Conservation (phyloP, 2,888 invertebrate species). For the Aspidapion aeneum region DNA sequence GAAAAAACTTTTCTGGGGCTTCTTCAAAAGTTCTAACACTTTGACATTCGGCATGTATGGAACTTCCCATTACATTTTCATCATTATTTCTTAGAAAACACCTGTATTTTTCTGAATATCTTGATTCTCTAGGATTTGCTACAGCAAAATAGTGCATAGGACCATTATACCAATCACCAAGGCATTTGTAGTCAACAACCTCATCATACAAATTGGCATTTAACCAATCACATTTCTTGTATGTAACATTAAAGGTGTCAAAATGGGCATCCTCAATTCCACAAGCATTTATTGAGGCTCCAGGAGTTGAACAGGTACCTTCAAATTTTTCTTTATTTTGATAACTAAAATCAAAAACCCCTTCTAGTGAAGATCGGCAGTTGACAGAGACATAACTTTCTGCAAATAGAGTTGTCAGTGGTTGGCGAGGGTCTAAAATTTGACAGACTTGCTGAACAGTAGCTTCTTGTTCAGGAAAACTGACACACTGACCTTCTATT, state of each 20-base stretch:
- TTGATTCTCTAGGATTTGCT: neutral
- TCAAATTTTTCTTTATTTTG: slow-evolving; percentile 1
- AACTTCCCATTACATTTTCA: neutral
- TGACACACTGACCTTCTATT: neutral
- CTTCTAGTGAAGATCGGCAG: neutral
- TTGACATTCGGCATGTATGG: neutral
- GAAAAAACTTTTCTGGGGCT: neutral
- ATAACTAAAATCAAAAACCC: neutral
- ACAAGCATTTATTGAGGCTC: neutral
- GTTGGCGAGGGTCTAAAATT: neutral
- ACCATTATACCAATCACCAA: slow-evolving; percentile 2
- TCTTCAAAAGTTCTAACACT: neutral
- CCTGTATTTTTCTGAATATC: neutral
- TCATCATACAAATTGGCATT: neutral
- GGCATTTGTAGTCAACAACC: slow-evolving; percentile 1
- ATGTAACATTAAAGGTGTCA: neutral
- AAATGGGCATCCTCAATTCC: neutral
- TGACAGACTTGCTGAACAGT: neutral
- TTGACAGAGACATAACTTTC: neutral
- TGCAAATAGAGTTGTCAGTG: neutral
- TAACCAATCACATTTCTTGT: neutral
- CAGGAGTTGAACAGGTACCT: neutral
- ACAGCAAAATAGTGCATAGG: neutral
- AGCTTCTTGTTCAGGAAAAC: slow-evolving; percentile 1
- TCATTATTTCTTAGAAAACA: slow-evolving; percentile 5